Conservation (phyloP, 2,797 vertebrate species). For the Notolabrus celidotus region DNA sequence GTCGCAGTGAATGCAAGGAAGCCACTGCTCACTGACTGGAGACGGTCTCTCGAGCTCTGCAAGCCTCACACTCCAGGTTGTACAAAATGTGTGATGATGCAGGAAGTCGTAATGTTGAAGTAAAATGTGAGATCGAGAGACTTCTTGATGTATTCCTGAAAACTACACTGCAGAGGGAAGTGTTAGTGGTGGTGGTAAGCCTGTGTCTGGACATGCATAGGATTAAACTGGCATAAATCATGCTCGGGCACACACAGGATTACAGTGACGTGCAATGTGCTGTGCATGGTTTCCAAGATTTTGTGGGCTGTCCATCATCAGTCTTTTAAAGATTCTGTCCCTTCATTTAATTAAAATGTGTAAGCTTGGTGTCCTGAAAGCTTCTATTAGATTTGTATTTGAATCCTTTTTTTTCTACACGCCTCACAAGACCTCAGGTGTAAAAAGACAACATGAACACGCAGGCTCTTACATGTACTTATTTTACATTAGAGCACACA, state of each 20-base stretch:
- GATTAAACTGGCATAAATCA: conserved; percentile 44
- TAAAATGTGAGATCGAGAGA: conserved; percentile 12
- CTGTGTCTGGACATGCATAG: conserved; percentile 34
- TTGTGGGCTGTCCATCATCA: conserved; percentile 10
- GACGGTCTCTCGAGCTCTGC: neutral
- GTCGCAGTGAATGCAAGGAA: conserved; percentile 69
- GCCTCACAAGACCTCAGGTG: neutral
- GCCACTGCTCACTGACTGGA: conserved; percentile 18
- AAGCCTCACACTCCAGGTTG: neutral
- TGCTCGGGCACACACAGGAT: conserved; percentile 25
- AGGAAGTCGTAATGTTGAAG: conserved; percentile 12
- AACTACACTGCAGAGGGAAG: conserved; percentile 3
- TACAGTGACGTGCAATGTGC: conserved; percentile 22
- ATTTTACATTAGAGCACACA: neutral
- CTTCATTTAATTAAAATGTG: neutral
- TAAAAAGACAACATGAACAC: neutral
- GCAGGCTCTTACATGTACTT: neutral
- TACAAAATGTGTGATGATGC: conserved; percentile 13
- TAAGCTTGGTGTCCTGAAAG: too few relatives aligned
- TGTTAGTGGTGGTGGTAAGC: conserved; percentile 20
- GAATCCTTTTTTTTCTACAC: neutral
- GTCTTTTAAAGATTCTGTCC: conserved; percentile 1
- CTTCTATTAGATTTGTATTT: neutral
- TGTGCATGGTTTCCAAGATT: conserved; percentile 17
- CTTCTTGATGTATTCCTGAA: conserved; percentile 10